Percentiles rank a stretch among this genome's conserved stretches.
Conservation (phyloP, 2,888 invertebrate species). For the Nasonovia ribisnigri region DNA sequence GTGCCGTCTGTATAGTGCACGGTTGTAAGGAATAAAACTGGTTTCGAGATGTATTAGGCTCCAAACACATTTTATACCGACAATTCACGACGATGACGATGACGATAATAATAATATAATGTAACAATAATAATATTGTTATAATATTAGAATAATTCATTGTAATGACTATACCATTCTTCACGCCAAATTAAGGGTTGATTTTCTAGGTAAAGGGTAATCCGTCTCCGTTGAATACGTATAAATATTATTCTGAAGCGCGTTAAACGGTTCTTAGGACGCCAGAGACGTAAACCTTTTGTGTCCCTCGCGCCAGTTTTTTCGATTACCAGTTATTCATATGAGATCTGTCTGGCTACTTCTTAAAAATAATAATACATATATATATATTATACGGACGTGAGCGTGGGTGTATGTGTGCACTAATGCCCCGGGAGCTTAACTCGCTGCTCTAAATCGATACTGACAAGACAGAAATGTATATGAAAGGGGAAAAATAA, state of each 20-base stretch:
- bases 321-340: neutral
- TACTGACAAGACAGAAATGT: conserved; percentile 9
- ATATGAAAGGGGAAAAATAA: conserved; percentile 4
- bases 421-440: conserved; percentile 9
- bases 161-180: conserved; percentile 13
- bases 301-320: neutral
- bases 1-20: neutral
- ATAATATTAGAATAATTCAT: neutral
- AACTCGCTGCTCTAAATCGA: conserved; percentile 39
- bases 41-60: conserved; percentile 22
- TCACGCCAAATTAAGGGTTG: conserved; percentile 46
- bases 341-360: conserved; percentile 8
- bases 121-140: conserved; percentile 4
- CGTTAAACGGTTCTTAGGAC: conserved; percentile 6
- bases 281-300: neutral
- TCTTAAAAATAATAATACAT: neutral
- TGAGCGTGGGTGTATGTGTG: neutral
- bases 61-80: conserved; percentile 11
- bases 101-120: neutral
- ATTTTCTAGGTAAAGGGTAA: conserved; percentile 27
- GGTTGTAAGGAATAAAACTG: conserved; percentile 1
- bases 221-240: conserved; percentile 21
- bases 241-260: neutral
- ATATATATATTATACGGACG: no score
- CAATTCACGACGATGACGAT: neutral